These are phyloP conservation scores for Orestias chungarensis DNA, from an alignment of 2,797 vertebrate species.

Conservation along the genomic window DNA sequence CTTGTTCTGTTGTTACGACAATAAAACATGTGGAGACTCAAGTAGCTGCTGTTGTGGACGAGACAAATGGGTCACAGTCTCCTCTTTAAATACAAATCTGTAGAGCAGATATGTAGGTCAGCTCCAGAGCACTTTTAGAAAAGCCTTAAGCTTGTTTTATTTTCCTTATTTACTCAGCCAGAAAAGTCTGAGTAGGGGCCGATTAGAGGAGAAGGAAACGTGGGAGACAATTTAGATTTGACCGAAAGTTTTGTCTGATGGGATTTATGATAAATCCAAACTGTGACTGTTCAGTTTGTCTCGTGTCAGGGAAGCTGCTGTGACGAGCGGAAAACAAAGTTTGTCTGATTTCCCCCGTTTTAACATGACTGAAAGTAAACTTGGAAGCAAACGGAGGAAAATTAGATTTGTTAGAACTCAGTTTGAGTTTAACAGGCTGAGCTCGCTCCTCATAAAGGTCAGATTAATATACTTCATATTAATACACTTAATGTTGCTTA, in stretches of 20 bases:
- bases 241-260: slow-evolving; percentile 15
- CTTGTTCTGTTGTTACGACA: slow-evolving; percentile 53
- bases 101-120: slow-evolving; percentile 60
- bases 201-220: slow-evolving; percentile 19
- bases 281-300: slow-evolving; percentile 21
- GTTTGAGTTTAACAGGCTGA: not conserved
- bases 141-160: slow-evolving; percentile 18
- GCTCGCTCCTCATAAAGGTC: not conserved
- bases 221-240: slow-evolving; percentile 1
- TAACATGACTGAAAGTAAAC: slow-evolving; percentile 41
- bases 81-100: slow-evolving; percentile 36
- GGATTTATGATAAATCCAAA: slow-evolving; percentile 8
- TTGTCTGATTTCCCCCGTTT: slow-evolving; percentile 35
- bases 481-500: not conserved
- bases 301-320: slow-evolving; percentile 11
- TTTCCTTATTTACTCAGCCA: slow-evolving; percentile 27
- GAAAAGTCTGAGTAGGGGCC: slow-evolving; percentile 29
- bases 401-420: slow-evolving; percentile 44
- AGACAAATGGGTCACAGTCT: slow-evolving; percentile 52
- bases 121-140: slow-evolving; percentile 13
- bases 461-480: too few relatives aligned
- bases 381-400: slow-evolving; percentile 54
- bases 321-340: slow-evolving; percentile 43
- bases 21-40: slow-evolving; percentile 68
- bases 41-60: slow-evolving; percentile 57